phyloP scores from a whole-genome alignment of 2,797 vertebrate species.

The Dromococcyx pavoninus region DNA sequence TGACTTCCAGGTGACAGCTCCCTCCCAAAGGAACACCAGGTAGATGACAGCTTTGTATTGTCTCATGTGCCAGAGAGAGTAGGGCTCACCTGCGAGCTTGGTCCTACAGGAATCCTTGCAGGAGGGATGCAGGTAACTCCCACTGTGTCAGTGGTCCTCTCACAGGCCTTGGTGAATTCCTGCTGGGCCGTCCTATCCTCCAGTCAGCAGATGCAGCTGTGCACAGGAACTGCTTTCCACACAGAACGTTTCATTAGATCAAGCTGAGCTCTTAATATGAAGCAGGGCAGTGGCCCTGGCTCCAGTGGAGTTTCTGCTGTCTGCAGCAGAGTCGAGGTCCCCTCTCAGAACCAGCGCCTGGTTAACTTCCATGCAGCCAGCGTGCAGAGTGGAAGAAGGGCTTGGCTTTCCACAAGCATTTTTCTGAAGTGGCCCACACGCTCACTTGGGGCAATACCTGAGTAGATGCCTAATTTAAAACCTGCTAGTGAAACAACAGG shows the following conservation, averaged over 20 bases:
- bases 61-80: rapidly evolving
- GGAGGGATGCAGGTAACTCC: not conserved
- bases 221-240: not conserved
- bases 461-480: not conserved
- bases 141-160: not conserved
- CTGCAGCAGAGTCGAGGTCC: not conserved
- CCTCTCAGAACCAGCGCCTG: not conserved
- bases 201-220: not conserved
- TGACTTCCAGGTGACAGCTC: not conserved
- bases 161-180: not conserved
- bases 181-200: not conserved
- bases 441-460: not conserved
- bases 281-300: not conserved
- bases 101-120: rapidly evolving
- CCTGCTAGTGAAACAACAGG: not conserved
- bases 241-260: not conserved
- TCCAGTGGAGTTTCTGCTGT: not conserved
- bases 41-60: not conserved
- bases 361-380: not conserved
- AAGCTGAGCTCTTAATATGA: not conserved
- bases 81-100: not conserved
- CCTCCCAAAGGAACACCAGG: not conserved
- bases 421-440: not conserved
- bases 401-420: not conserved
- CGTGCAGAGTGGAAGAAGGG: not conserved